Evolutionary conservation across 2,797 vertebrate species (phyloP).

Genomic region (Microctenopoma stevenorrisi): DNA sequence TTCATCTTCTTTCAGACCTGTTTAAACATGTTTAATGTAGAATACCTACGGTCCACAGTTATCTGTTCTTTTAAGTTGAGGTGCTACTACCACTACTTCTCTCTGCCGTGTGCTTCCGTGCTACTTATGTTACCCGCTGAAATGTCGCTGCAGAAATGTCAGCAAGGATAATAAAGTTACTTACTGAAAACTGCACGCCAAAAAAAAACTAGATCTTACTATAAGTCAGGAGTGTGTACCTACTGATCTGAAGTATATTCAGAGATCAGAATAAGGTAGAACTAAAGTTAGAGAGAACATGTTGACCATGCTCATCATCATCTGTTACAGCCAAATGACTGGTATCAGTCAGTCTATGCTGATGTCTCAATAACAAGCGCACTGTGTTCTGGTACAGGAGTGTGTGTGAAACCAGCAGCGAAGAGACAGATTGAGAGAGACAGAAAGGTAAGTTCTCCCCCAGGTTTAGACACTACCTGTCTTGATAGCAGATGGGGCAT

Average conservation of each 20-base stretch:
- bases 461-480: constrained; percentile 70
- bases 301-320: constrained; percentile 62
- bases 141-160: constrained; percentile 23
- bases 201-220: constrained; percentile 12
- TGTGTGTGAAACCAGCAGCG: constrained; percentile 28
- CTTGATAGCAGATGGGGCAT: constrained; percentile 73
- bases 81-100: not conserved
- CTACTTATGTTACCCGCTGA: constrained; percentile 2
- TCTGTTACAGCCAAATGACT: constrained; percentile 58
- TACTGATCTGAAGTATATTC: constrained; percentile 30
- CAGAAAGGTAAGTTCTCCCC: constrained; percentile 60
- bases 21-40: not conserved
- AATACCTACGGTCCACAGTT: not conserved
- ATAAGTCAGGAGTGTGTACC: constrained; percentile 14
- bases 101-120: constrained; percentile 9
- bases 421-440: constrained; percentile 56
- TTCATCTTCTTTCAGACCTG: not conserved
- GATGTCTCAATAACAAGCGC: constrained; percentile 65
- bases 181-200: constrained; percentile 6
- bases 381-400: constrained; percentile 32
- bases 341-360: constrained; percentile 61
- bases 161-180: constrained; percentile 14
- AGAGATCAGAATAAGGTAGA: constrained; percentile 24
- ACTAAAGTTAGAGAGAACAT: constrained; percentile 37
- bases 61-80: not conserved